Conservation (phyloP, 2,797 vertebrate species). For the Cossypha heuglini region DNA sequence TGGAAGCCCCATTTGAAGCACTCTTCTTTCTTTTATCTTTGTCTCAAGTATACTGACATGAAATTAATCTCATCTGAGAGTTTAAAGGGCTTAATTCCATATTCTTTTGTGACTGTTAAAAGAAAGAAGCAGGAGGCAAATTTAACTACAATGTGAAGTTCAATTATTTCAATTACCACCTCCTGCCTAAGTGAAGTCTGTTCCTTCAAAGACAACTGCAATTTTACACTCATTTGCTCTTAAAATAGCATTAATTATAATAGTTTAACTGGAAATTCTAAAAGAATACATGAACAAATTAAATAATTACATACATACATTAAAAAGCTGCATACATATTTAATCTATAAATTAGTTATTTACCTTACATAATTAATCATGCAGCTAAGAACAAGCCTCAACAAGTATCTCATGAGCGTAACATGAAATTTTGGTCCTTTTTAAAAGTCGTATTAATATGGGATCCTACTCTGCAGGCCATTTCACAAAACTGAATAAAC, state of each 20-base stretch:
- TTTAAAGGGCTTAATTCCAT: constrained; percentile 64
- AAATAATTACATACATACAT: constrained; percentile 38
- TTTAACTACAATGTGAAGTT: constrained; percentile 61
- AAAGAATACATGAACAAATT: constrained; percentile 57
- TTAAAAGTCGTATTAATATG: background rate
- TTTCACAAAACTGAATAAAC: background rate
- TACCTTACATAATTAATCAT: constrained; percentile 10
- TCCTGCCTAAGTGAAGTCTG: constrained; percentile 67
- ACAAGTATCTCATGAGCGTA: background rate
- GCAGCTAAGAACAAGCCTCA: background rate
- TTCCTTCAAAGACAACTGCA: constrained; percentile 63
- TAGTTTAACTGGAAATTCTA: constrained; percentile 33
- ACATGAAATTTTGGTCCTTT: background rate
- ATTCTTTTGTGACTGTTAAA: constrained; percentile 59
- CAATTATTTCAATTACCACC: constrained; percentile 76
- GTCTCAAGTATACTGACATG: background rate
- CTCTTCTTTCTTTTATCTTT: constrained; percentile 19
- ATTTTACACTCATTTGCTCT: constrained; percentile 68
- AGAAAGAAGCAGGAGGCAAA: constrained; percentile 59
- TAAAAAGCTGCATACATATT: constrained; percentile 18
- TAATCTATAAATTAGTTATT: constrained; percentile 40
- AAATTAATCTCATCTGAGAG: constrained; percentile 52
- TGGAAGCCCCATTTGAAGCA: background rate
- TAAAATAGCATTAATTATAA: constrained; percentile 71
- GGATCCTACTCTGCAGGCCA: background rate